phyloP scores from a whole-genome alignment of 2,113 vertebrate species.

The Rhineura floridana region DNA sequence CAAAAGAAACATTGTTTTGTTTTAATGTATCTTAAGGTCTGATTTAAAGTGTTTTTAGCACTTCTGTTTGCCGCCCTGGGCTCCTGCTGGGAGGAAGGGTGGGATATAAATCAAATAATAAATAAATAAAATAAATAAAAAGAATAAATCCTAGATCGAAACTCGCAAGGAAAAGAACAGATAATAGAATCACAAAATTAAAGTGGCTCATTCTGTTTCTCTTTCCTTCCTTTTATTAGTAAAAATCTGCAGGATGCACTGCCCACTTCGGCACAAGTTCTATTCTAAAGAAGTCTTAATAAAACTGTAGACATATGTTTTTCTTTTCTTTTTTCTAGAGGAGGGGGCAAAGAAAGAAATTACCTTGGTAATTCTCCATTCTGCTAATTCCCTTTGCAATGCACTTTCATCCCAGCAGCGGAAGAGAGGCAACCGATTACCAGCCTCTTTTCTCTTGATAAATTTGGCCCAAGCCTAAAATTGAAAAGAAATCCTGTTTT shows the following conservation, averaged over 20 bases:
- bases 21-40: too few species aligned
- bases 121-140: too few species aligned
- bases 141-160: neutral
- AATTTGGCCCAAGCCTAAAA: slow-evolving; percentile 65
- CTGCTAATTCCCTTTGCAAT: slow-evolving; percentile 1
- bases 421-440: slow-evolving; percentile 50
- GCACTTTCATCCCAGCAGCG: slow-evolving; percentile 33
- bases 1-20: too few species aligned
- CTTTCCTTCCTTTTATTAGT: neutral
- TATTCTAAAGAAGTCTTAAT: neutral
- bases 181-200: slow-evolving; percentile 30
- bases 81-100: too few species aligned
- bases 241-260: slow-evolving; percentile 52
- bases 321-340: too few species aligned
- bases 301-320: neutral
- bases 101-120: too few species aligned
- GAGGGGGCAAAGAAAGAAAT: slow-evolving; percentile 9
- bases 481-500: slow-evolving; percentile 76
- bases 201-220: neutral
- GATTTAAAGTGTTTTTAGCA: too few species aligned
- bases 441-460: slow-evolving; percentile 64
- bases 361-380: slow-evolving; percentile 32
- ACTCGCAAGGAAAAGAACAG: slow-evolving; percentile 31
- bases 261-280: slow-evolving; percentile 22
- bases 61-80: too few species aligned